These are phyloP conservation scores for Sycophila sp. DNA, from an alignment of 1,140 invertebrate species.

Conservation along the genomic window DNA sequence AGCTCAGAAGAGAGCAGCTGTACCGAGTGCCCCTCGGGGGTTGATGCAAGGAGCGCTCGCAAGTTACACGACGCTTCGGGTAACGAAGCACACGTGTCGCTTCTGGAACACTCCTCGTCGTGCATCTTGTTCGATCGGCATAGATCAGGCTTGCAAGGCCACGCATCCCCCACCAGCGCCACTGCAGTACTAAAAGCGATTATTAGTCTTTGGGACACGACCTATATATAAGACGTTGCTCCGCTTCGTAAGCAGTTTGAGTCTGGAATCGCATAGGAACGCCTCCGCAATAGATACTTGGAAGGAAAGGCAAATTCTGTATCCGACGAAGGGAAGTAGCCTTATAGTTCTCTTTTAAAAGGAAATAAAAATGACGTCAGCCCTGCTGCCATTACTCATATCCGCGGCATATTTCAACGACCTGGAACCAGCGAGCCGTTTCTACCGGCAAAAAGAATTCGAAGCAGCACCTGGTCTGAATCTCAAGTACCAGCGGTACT, in stretches of 20 bases:
- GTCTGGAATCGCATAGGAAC: neutral
- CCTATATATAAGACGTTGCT: neutral
- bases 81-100: slow-evolving; percentile 4
- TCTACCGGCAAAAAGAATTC: too few species aligned
- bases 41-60: neutral
- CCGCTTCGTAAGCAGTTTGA: neutral
- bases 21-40: neutral
- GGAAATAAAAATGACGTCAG: slow-evolving; percentile 35
- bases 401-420: slow-evolving; percentile 61
- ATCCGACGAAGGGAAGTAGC: neutral
- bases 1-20: neutral
- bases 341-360: neutral
- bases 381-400: slow-evolving; percentile 53
- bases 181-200: too few species aligned
- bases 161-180: neutral
- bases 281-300: neutral
- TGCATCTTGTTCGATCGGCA: neutral
- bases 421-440: slow-evolving; percentile 59
- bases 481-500: slow-evolving; percentile 64
- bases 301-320: neutral
- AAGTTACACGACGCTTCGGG: neutral
- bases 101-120: slow-evolving; percentile 7
- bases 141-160: neutral
- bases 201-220: too few species aligned
- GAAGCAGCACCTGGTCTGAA: slow-evolving; percentile 71